Evolutionary conservation across 2,888 invertebrate species (phyloP).

Genomic region (Diarsia dahlii): DNA sequence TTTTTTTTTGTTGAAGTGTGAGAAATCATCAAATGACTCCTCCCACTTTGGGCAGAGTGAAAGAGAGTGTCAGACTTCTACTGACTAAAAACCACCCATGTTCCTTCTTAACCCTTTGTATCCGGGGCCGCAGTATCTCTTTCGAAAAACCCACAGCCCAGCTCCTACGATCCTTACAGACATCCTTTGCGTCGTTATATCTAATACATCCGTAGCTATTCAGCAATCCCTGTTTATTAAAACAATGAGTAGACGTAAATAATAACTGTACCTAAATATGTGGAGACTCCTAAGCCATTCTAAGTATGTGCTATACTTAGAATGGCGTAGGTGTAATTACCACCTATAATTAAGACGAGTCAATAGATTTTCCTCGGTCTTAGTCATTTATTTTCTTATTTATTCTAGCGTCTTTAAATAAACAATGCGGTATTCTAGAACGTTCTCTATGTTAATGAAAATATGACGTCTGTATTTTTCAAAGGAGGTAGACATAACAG

Average conservation of each 20-base stretch:
- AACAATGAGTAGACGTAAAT: background rate
- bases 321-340: too few relatives aligned
- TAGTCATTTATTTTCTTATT: slow-evolving; percentile 13
- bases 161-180: background rate
- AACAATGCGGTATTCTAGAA: slow-evolving; percentile 13
- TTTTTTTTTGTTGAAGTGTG: too few relatives aligned
- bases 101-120: too few relatives aligned
- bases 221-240: background rate
- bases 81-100: too few relatives aligned
- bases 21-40: too few relatives aligned
- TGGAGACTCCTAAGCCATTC: background rate
- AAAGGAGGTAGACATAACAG: background rate
- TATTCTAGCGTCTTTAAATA: background rate
- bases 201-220: background rate
- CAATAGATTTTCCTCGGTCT: slow-evolving; percentile 18
- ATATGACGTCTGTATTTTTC: background rate
- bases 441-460: background rate
- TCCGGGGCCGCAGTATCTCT: too few relatives aligned
- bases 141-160: too few relatives aligned
- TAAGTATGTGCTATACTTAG: too few relatives aligned
- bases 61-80: too few relatives aligned
- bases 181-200: background rate
- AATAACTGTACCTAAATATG: background rate
- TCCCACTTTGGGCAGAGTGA: too few relatives aligned
- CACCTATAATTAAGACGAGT: slow-evolving; percentile 13